Conservation (phyloP, 2,113 vertebrate genomes). For the Megaceryle torquata region DNA sequence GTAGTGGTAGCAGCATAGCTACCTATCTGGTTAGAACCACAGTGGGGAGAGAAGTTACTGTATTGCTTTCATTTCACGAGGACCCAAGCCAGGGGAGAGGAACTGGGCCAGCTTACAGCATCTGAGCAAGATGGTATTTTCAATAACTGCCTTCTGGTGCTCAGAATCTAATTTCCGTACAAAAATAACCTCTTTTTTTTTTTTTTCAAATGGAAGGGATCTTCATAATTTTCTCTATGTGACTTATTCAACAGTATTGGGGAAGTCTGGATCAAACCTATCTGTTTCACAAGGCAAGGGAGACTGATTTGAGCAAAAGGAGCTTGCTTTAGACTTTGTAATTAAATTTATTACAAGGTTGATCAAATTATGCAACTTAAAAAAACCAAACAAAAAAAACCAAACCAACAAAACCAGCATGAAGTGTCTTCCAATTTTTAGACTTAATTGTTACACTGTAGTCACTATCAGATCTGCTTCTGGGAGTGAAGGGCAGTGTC, state of each 20-base stretch:
- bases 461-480: background rate
- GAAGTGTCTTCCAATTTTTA: background rate
- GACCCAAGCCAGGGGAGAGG: background rate
- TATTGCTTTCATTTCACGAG: background rate
- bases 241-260: background rate
- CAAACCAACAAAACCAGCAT: background rate
- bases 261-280: background rate
- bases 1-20: background rate
- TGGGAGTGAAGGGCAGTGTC: background rate
- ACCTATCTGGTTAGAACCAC: background rate
- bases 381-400: background rate
- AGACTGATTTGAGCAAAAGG: background rate
- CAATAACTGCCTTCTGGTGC: conserved; percentile 46
- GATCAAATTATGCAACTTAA: background rate
- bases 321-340: background rate
- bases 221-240: background rate
- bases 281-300: background rate
- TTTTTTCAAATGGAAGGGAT: background rate
- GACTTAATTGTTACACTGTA: background rate
- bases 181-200: background rate
- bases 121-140: conserved; percentile 23
- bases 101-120: conserved; percentile 19
- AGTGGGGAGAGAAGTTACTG: background rate
- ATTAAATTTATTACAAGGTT: background rate
- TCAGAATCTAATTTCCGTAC: background rate